phyloP scores from a whole-genome alignment of 2,888 invertebrate genomes.

The Conchocele bisecta region DNA sequence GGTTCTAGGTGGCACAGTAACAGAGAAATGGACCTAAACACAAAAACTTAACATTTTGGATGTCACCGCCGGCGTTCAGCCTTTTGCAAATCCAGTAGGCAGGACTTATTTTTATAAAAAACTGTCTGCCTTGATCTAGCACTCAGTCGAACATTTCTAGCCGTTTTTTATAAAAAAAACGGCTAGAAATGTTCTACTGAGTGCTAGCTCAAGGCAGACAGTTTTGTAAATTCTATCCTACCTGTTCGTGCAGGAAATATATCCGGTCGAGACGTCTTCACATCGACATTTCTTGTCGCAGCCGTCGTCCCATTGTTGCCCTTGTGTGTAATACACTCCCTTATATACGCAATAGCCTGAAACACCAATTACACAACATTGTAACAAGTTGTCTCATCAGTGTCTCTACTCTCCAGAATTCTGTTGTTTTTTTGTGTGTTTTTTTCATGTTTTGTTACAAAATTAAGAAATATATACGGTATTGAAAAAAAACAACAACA shows the following conservation, averaged over 20 bases:
- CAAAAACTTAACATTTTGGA: no score
- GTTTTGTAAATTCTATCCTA: constrained; percentile 16
- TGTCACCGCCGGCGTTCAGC: no score
- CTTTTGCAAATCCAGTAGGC: no score
- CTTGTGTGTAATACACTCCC: constrained; percentile 69
- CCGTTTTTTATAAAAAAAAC: neutral
- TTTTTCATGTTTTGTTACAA: no score
- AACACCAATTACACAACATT: constrained; percentile 4
- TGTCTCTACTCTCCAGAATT: neutral
- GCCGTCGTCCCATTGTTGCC: constrained; percentile 69
- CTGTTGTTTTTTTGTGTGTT: no score
- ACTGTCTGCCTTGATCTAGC: no score
- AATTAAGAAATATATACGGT: no score
- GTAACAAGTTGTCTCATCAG: neutral
- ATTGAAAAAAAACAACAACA: no score
- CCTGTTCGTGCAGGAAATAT: constrained; percentile 66
- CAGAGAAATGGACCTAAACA: no score
- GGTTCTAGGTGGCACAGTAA: no score
- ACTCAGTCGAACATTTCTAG: no score
- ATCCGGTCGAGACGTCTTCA: constrained; percentile 68
- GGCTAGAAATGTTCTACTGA: neutral
- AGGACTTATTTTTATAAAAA: no score
- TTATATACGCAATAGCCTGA: constrained; percentile 72
- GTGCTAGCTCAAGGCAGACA: neutral
- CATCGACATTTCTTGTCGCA: constrained; percentile 69